These are phyloP conservation scores for Empis stercorea DNA, from an alignment of 2,888 invertebrate species.

Conservation along the genomic window DNA sequence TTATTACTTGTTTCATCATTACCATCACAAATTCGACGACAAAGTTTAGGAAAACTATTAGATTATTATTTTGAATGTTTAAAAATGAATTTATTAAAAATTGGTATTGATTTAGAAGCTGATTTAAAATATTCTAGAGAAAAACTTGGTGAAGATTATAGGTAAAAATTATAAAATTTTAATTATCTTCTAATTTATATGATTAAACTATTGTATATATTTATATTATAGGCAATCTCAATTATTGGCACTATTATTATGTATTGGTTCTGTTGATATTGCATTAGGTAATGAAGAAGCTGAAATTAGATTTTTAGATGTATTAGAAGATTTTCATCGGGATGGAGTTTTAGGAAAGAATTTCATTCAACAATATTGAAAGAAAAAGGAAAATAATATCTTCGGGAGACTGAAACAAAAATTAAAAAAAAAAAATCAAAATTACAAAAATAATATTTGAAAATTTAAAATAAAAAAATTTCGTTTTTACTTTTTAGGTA, in stretches of 20 bases:
- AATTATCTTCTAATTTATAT: too few species aligned
- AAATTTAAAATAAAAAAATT: not conserved
- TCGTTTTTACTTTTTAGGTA: not conserved
- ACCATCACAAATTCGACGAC: slow-evolving; percentile 53
- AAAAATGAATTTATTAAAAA: slow-evolving; percentile 43
- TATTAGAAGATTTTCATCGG: slow-evolving; percentile 56
- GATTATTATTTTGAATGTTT: slow-evolving; percentile 58
- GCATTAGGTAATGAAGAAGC: slow-evolving; percentile 64
- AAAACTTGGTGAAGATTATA: slow-evolving; percentile 43
- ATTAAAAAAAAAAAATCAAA: not conserved
- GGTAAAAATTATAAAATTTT: slow-evolving; percentile 11
- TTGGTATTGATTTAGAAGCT: slow-evolving; percentile 49
- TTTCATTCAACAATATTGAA: slow-evolving; percentile 1
- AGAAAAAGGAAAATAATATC: too few species aligned
- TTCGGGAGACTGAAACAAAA: too few species aligned
- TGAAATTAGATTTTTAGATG: slow-evolving; percentile 59
- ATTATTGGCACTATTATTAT: slow-evolving; percentile 58
- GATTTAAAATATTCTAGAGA: slow-evolving; percentile 42
- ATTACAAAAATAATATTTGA: not conserved
- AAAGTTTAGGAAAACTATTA: slow-evolving; percentile 48
- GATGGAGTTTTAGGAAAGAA: slow-evolving; percentile 47
- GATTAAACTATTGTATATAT: too few species aligned
- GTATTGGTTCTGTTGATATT: slow-evolving; percentile 70
- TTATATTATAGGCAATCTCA: slow-evolving; percentile 42
- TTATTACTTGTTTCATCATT: slow-evolving; percentile 58